phyloP scores from a whole-genome alignment of 2,888 invertebrate species.

The Argyresthia goedartella region DNA sequence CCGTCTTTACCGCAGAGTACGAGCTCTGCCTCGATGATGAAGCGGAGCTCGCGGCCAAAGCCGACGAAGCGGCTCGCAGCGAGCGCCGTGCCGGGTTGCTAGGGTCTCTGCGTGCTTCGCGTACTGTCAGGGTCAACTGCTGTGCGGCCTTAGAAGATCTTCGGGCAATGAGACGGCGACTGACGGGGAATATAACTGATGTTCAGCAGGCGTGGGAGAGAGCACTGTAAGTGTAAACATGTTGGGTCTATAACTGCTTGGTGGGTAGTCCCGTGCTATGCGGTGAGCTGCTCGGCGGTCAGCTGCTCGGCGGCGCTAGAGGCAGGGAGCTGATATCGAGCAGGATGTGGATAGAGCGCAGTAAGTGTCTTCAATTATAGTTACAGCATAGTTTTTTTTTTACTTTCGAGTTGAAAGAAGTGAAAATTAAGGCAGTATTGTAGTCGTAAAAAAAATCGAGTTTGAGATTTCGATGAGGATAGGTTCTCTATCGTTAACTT shows the following conservation, averaged over 20 bases:
- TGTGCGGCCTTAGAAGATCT: not conserved
- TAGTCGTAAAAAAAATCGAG: too few relatives aligned
- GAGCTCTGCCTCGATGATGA: conserved; percentile 30
- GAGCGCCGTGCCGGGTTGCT: conserved; percentile 24
- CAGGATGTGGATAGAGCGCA: too few relatives aligned
- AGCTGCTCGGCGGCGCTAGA: too few relatives aligned
- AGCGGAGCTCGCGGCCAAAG: conserved; percentile 29
- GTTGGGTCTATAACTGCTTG: not conserved
- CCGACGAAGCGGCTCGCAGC: conserved; percentile 26
- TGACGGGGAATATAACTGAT: conserved; percentile 10
- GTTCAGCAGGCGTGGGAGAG: conserved; percentile 28
- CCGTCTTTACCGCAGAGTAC: conserved; percentile 22
- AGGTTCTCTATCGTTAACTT: too few relatives aligned
- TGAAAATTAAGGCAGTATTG: too few relatives aligned
- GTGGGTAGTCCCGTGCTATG: too few relatives aligned
- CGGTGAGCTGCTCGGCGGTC: too few relatives aligned
- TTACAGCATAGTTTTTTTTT: too few relatives aligned
- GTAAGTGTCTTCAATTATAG: too few relatives aligned
- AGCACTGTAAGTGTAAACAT: conserved; percentile 22
- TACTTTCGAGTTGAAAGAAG: too few relatives aligned
- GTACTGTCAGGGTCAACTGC: conserved; percentile 8
- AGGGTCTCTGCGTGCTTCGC: conserved; percentile 15
- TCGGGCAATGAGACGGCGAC: not conserved
- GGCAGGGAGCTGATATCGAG: too few relatives aligned
- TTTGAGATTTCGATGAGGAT: too few relatives aligned